Conservation (phyloP, 2,113 vertebrate species). For the Cryptomyrus ogoouensis region DNA sequence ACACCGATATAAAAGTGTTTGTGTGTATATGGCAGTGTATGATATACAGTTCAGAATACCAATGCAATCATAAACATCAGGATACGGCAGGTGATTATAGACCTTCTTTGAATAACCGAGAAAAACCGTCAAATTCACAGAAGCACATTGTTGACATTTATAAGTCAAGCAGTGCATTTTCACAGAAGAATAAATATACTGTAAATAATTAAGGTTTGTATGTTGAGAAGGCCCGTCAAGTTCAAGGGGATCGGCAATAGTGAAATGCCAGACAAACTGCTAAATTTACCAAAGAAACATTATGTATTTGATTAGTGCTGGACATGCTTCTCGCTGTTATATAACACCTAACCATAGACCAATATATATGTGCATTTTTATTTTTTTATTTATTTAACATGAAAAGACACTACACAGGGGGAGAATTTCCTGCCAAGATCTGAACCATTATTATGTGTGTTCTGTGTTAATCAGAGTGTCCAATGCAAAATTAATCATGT, state of each 20-base stretch:
- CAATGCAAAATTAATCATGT: neutral
- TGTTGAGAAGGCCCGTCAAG: neutral
- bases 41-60: neutral
- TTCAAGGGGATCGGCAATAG: neutral
- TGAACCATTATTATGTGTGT: neutral
- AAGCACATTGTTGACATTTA: neutral
- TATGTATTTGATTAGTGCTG: neutral
- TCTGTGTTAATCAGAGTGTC: slow-evolving; percentile 4
- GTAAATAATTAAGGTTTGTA: neutral
- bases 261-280: neutral
- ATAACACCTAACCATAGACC: neutral
- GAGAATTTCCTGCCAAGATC: neutral
- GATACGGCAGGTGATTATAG: neutral
- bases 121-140: neutral
- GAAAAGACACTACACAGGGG: neutral
- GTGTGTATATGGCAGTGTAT: neutral
- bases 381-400: neutral
- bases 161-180: neutral
- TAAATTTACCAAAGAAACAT: neutral
- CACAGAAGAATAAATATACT: neutral
- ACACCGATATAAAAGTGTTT: neutral
- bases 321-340: neutral
- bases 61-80: neutral
- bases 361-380: neutral
- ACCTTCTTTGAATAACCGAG: neutral